Conservation (phyloP, 2,113 vertebrate genomes). For the human region DNA sequence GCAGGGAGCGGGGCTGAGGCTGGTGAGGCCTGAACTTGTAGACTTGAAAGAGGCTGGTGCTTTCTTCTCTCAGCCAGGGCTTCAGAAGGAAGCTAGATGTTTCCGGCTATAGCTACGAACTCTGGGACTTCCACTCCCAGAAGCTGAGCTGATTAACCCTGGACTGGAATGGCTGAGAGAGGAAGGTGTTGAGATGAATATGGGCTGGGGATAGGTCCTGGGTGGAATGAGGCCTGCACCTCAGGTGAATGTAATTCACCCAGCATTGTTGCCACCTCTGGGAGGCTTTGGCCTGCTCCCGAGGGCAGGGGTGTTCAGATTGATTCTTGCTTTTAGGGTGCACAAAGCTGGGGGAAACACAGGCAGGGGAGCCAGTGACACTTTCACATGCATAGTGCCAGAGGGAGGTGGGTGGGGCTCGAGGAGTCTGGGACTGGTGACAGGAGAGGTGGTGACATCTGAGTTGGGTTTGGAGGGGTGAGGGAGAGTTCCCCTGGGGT, state of each 20-base stretch:
- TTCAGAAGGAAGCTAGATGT: background rate
- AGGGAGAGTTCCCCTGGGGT: background rate
- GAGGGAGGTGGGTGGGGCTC: background rate
- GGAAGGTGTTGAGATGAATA: background rate
- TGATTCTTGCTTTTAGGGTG: background rate
- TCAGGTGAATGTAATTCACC: accelerated
- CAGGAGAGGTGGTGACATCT: background rate
- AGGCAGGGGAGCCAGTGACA: background rate
- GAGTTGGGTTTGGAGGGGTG: background rate
- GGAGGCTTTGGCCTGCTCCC: background rate
- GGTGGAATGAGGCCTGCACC: background rate
- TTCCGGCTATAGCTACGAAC: background rate
- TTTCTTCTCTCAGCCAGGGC: background rate
- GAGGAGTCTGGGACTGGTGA: background rate
- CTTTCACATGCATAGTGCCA: background rate
- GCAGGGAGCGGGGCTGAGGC: background rate
- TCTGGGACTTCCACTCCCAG: background rate
- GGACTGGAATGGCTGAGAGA: background rate
- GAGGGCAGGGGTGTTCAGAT: background rate
- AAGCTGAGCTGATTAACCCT: background rate
- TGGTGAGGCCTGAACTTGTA: background rate
- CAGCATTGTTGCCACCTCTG: background rate
- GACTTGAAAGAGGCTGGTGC: background rate
- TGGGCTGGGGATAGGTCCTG: background rate
- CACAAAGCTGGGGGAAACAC: background rate